phyloP scores from a whole-genome alignment of 2,797 vertebrate species.

The Simalia tracyae region DNA sequence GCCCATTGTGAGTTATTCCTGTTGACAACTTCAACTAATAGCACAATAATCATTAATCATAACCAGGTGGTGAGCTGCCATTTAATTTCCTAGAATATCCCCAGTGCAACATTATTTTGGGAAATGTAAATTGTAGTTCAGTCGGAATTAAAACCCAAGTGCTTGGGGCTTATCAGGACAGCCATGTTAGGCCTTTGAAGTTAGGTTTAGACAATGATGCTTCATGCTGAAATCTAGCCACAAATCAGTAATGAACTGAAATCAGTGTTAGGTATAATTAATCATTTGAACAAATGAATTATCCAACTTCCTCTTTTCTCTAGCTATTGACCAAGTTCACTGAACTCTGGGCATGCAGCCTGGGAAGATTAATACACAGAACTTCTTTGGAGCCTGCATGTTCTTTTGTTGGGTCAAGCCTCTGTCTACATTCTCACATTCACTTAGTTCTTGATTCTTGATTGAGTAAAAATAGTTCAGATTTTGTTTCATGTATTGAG shows the following conservation, averaged over 20 bases:
- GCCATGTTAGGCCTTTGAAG: background rate
- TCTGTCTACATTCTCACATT: rapidly evolving
- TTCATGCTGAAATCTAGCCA: background rate
- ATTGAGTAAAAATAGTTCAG: background rate
- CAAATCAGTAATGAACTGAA: background rate
- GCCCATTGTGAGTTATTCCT: background rate
- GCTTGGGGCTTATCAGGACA: no score
- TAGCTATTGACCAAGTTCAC: background rate
- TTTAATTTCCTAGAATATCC: background rate
- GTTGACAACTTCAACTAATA: background rate
- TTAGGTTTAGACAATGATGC: background rate
- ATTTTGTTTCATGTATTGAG: constrained; percentile 38
- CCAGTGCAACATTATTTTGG: background rate
- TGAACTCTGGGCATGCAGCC: background rate
- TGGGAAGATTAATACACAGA: background rate
- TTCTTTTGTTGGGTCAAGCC: background rate
- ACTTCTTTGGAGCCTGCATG: constrained; percentile 18
- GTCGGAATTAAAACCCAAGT: background rate
- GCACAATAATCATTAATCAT: background rate
- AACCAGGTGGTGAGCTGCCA: background rate
- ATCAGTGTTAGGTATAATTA: background rate
- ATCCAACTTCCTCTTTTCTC: background rate
- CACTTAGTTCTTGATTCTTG: background rate
- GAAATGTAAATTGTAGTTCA: background rate
- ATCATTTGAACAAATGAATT: background rate